Conservation (phyloP, 2,113 vertebrate genomes). For the Cairina moschata region DNA sequence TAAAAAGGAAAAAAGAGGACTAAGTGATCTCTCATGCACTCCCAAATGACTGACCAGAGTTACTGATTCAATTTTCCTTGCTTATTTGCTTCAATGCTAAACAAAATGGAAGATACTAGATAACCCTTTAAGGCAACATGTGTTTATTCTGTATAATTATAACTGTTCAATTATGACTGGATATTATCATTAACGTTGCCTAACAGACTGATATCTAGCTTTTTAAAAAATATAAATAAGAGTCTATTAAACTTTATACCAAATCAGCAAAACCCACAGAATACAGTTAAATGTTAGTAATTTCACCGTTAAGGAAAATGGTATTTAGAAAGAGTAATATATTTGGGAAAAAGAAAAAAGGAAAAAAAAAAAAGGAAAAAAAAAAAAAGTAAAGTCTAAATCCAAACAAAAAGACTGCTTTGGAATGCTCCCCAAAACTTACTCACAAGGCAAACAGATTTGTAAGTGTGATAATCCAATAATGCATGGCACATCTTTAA, state of each 20-base stretch:
- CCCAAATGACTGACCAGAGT: conserved; percentile 75
- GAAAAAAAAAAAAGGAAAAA: conserved; percentile 48
- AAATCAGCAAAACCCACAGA: conserved; percentile 77
- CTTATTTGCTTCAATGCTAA: conserved; percentile 78
- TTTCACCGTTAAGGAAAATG: conserved; percentile 79
- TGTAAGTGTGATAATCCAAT: conserved; percentile 81
- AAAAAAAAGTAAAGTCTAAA: conserved; percentile 69
- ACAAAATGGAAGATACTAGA: conserved; percentile 85
- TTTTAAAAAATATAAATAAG: conserved; percentile 78
- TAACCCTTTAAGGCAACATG: conserved; percentile 88
- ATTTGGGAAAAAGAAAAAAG: conserved; percentile 11
- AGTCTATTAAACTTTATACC: conserved; percentile 76
- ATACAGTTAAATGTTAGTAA: conserved; percentile 77
- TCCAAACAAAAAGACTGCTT: conserved; percentile 80
- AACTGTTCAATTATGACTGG: conserved; percentile 72
- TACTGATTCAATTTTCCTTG: conserved; percentile 73
- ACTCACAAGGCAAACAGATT: conserved; percentile 78
- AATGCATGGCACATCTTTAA: conserved; percentile 83
- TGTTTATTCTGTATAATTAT: conserved; percentile 82
- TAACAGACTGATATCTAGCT: conserved; percentile 81
- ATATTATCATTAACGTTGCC: conserved; percentile 80
- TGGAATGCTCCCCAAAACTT: conserved; percentile 82
- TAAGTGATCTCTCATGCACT: conserved; percentile 79
- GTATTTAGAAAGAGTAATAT: conserved; percentile 78
- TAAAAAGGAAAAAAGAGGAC: conserved; percentile 72